Evolutionary conservation across 2,797 vertebrate genomes (phyloP).

Genomic region (Epinephelus awoara): DNA sequence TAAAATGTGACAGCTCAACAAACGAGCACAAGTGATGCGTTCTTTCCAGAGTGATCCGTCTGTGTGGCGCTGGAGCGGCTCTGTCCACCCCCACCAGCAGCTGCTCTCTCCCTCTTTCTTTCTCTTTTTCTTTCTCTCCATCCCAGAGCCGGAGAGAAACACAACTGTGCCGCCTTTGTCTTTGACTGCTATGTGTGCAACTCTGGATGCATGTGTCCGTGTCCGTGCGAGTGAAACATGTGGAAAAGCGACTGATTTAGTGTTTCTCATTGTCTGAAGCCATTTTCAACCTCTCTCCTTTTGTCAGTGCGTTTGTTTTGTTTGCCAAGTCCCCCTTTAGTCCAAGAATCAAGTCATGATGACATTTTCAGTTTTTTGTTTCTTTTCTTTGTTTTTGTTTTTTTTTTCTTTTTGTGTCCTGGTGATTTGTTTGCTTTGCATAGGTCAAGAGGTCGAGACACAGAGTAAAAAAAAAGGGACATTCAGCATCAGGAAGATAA

Average conservation of each 20-base stretch:
- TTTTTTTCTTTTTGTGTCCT: conserved; percentile 69
- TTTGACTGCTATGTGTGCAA: conserved; percentile 76
- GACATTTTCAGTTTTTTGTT: conserved; percentile 76
- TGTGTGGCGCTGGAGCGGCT: conserved; percentile 90
- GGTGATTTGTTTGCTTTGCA: conserved; percentile 85
- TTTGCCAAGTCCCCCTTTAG: conserved; percentile 84
- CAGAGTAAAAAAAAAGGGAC: conserved; percentile 83
- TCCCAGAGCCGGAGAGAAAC: conserved; percentile 63
- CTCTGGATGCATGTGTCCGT: conserved; percentile 67
- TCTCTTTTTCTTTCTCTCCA: conserved; percentile 85
- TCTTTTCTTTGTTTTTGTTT: conserved; percentile 59
- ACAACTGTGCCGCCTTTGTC: conserved; percentile 76
- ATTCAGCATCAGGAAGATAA: conserved; percentile 92
- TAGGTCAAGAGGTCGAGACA: conserved; percentile 85
- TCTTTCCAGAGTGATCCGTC: conserved; percentile 94
- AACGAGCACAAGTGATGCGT: conserved; percentile 95
- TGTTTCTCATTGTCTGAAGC: conserved; percentile 81
- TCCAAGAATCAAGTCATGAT: conserved; percentile 79
- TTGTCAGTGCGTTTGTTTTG: conserved; percentile 86
- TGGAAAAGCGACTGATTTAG: conserved; percentile 80
- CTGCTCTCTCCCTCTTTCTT: conserved; percentile 88
- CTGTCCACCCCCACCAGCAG: conserved; percentile 87
- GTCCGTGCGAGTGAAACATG: conserved; percentile 56
- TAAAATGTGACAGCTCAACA: conserved; percentile 98
- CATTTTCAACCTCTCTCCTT: conserved; percentile 68